These are phyloP conservation scores for Drosophila mojavensis DNA, from an alignment of 1,140 invertebrate genomes.

Conservation along the genomic window DNA sequence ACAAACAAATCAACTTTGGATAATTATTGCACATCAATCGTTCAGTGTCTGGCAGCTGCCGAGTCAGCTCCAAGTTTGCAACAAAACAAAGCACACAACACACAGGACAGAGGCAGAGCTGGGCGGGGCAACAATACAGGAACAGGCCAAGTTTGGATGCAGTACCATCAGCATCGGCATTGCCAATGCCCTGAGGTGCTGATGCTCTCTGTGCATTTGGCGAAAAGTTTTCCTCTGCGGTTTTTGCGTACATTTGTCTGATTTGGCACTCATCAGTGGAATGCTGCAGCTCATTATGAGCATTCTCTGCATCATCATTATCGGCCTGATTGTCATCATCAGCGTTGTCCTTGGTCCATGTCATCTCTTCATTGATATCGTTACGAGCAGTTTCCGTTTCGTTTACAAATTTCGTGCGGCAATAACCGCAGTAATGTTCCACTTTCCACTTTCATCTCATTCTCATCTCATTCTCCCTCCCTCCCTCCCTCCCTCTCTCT, in stretches of 20 bases:
- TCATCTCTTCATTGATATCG: slow-evolving; percentile 80
- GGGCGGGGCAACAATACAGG: slow-evolving; percentile 9
- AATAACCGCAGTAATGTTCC: slow-evolving; percentile 72
- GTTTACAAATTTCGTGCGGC: slow-evolving; percentile 80
- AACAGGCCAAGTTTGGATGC: slow-evolving; percentile 65
- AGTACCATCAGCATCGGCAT: slow-evolving; percentile 20
- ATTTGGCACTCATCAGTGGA: slow-evolving; percentile 72
- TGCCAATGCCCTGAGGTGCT: slow-evolving; percentile 70
- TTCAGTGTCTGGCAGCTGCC: slow-evolving; percentile 47
- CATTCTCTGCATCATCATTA: slow-evolving; percentile 13
- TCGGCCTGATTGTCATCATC: slow-evolving; percentile 3
- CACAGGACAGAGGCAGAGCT: slow-evolving; percentile 11
- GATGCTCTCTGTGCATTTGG: slow-evolving; percentile 59
- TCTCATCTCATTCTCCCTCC: background rate
- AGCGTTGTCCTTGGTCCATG: slow-evolving; percentile 58
- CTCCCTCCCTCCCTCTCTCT: slow-evolving; percentile 3
- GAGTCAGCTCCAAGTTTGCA: slow-evolving; percentile 44
- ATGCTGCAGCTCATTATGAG: slow-evolving; percentile 13
- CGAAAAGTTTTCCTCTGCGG: slow-evolving; percentile 74
- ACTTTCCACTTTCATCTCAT: slow-evolving; percentile 15
- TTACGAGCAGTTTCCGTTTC: slow-evolving; percentile 79
- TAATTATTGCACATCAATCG: slow-evolving; percentile 83
- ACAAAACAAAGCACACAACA: slow-evolving; percentile 45
- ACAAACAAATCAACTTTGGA: slow-evolving; percentile 84
- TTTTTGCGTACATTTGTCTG: slow-evolving; percentile 81